Evolutionary conservation across 2,888 invertebrate species (phyloP), one percentile per base, ranked within the genome.

Genomic region (Dione juno): DNA sequence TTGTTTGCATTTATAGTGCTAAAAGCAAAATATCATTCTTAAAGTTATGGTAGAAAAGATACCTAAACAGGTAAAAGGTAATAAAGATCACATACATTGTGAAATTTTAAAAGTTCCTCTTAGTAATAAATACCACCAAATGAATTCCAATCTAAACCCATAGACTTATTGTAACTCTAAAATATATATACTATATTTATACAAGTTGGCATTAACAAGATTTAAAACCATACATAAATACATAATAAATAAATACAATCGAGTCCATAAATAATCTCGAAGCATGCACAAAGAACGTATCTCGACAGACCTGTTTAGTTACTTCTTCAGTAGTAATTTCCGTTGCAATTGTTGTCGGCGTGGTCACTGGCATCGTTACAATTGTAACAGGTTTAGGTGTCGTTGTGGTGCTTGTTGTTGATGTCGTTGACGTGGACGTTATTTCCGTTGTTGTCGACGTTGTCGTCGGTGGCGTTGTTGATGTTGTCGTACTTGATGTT

Each of bases 311-410:
- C 91, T 91, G 88, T 72, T 82, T 82, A 48, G 89, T 90, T 74
- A 89, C 85, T 68, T 91, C 90, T 78, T 85, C 84, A 50, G 86
- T 78, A 40, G 88, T 88, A 3, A 87, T 87, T 77, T 88, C 89
- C 28, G 79, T 74, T 11, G 86, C 79, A 57, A 85, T 85, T 14
- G 86, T 89, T 10, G 85, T 87, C 10, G 82, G 81, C 72, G 72
- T 72, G 1, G 77, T 70, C 14, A 77, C 61, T 8, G 78, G 72
- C 9, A 77, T 67, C 0, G 78, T 76, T 21, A 75, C 66, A 37
- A 80, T 77, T 35, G 82, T 75, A 28, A 77, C 65, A 5, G 83
- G 78, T 61, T 80, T 70, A 8, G 82, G 76, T 16, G 77, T 76
- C 48, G 81, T 74, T 66, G 52, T 35, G 8, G 50, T 9, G 6